A percentile compares a stretch with the other conserved stretches of the same genome.
These are phyloP conservation scores for Naso thynnoides DNA, from an alignment of 2,797 vertebrate species.

Conservation along the genomic window DNA sequence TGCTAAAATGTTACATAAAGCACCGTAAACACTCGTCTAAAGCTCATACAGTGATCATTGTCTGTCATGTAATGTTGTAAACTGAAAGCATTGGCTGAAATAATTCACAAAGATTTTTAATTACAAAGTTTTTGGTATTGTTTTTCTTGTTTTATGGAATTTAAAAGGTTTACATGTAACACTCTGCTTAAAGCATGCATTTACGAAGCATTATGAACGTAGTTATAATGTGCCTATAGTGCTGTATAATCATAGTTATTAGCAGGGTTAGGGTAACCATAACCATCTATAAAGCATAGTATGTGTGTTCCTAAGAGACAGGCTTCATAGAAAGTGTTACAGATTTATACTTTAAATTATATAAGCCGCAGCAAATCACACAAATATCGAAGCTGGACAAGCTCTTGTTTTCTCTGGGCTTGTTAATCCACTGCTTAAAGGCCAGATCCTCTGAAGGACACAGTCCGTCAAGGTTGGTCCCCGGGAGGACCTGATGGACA, in stretches of 20 bases:
- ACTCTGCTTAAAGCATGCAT: no score
- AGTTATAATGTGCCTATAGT: no score
- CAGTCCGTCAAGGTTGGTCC: conserved; percentile 1
- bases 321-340: no score
- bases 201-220: no score
- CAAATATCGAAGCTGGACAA: conserved; percentile 6
- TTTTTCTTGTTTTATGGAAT: no score
- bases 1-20: no score
- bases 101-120: neutral
- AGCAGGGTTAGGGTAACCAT: no score
- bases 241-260: no score
- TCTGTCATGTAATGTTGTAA: neutral
- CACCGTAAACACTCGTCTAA: neutral
- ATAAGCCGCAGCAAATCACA: conserved; percentile 8
- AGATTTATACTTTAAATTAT: neutral
- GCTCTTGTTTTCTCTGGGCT: conserved; percentile 26
- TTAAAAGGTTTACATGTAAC: no score
- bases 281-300: no score
- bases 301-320: no score
- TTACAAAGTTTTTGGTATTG: no score
- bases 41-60: neutral
- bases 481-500: conserved; percentile 26
- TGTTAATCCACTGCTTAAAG: conserved; percentile 29
- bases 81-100: neutral
- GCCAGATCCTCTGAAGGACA: conserved; percentile 31